phyloP scores from a whole-genome alignment of 2,888 invertebrate species.

The Willowsia nigromaculata region DNA sequence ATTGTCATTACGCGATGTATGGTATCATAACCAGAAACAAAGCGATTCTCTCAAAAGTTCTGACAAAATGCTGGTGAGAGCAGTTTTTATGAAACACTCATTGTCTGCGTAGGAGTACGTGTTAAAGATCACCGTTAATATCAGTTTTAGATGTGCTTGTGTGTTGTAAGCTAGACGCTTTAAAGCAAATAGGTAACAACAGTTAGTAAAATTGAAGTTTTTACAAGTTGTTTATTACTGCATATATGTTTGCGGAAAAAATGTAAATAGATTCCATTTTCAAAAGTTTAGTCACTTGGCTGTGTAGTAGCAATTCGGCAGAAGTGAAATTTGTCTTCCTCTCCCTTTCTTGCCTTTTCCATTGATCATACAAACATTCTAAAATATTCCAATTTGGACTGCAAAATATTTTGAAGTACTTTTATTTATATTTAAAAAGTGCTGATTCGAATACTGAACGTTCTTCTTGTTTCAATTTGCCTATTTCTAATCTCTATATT shows the following conservation, averaged over 20 bases:
- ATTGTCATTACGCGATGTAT: slow-evolving; percentile 10
- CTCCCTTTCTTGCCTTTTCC: slow-evolving; percentile 20
- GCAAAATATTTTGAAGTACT: neutral
- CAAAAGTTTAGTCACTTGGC: neutral
- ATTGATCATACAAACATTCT: neutral
- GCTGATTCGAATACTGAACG: neutral
- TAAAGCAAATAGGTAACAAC: neutral
- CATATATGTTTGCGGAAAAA: neutral
- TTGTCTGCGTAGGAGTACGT: neutral
- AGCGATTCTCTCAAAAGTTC: neutral
- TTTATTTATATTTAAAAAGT: neutral
- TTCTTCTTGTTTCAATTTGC: neutral
- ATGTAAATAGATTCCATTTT: neutral
- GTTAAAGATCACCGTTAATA: neutral
- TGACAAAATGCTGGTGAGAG: neutral
- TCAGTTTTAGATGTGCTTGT: neutral
- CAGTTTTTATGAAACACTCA: slow-evolving; percentile 9
- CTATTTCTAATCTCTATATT: neutral
- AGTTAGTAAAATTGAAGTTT: too few species aligned
- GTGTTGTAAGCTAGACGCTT: neutral
- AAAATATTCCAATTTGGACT: neutral
- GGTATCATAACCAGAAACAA: neutral
- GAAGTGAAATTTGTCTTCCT: slow-evolving; percentile 54
- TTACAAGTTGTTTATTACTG: neutral
- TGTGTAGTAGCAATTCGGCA: neutral